phyloP scores from a whole-genome alignment of 2,113 vertebrate species.

The Cinclus mexicanus region DNA sequence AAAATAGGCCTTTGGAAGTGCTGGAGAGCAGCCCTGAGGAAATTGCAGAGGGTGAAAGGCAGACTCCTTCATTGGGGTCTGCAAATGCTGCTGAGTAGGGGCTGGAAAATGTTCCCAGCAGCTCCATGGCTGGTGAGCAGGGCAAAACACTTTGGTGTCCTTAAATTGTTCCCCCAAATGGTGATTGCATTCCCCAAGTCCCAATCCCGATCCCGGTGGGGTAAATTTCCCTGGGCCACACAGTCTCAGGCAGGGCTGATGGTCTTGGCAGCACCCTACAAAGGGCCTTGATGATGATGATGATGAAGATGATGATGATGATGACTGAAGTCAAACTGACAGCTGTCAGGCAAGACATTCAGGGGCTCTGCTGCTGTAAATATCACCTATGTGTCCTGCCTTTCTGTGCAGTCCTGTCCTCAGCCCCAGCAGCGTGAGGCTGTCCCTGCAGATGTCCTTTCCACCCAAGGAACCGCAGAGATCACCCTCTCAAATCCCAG shows the following conservation, averaged over 20 bases:
- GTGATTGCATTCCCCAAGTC: background rate
- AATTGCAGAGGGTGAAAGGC: background rate
- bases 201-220: accelerated
- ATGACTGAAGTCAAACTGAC: background rate
- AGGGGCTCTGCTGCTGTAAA: background rate
- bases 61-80: background rate
- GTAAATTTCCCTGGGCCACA: background rate
- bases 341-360: background rate
- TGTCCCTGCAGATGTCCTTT: background rate
- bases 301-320: background rate
- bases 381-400: background rate
- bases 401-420: background rate
- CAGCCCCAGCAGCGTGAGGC: accelerated
- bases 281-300: background rate
- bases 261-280: background rate
- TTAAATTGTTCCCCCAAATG: accelerated
- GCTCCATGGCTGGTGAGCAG: background rate
- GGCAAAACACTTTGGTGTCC: accelerated
- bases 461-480: background rate
- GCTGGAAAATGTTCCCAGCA: background rate
- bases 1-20: background rate
- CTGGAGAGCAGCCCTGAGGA: background rate
- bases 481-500: background rate
- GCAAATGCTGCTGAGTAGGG: background rate
- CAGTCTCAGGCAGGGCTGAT: background rate